These are phyloP conservation scores for Drosophila erecta DNA, from an alignment of 1,140 invertebrate genomes.

Conservation along the genomic window DNA sequence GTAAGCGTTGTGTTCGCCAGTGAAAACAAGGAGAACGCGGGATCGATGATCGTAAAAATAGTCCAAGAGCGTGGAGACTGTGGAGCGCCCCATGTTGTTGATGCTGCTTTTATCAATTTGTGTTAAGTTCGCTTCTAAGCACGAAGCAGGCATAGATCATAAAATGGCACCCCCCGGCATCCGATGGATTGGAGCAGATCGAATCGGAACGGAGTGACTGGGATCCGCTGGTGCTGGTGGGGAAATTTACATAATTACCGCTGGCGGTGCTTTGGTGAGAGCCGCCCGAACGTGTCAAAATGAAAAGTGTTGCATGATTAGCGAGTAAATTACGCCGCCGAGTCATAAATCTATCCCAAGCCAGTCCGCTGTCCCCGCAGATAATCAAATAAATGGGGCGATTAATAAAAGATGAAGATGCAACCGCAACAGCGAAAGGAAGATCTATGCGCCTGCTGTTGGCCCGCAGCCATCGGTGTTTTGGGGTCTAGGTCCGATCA, in stretches of 20 bases:
- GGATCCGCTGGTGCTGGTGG: conserved; percentile 9
- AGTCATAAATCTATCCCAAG: conserved; percentile 66
- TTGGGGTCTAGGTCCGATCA: conserved; percentile 32
- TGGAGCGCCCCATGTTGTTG: conserved; percentile 23
- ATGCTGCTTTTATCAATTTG: conserved; percentile 73
- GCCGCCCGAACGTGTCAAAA: conserved; percentile 78
- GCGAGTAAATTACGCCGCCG: conserved; percentile 71
- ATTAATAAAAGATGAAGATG: conserved; percentile 81
- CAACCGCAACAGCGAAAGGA: conserved; percentile 29
- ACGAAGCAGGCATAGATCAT: conserved; percentile 75
- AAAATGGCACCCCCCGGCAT: conserved; percentile 60
- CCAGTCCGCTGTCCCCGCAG: conserved; percentile 29
- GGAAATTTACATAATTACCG: conserved; percentile 79
- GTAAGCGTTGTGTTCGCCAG: conserved; percentile 69
- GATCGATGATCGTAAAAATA: conserved; percentile 66
- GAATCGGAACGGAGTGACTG: conserved; percentile 14
- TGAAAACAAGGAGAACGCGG: conserved; percentile 61
- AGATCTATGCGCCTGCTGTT: conserved; percentile 53
- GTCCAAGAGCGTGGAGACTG: conserved; percentile 29
- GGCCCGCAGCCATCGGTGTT: conserved; percentile 34
- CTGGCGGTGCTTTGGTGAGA: conserved; percentile 71
- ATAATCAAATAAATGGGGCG: conserved; percentile 79
- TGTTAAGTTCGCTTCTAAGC: conserved; percentile 73
- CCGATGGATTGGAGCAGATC: conserved; percentile 20
- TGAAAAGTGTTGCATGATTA: conserved; percentile 82